Evolutionary conservation across 2,113 vertebrate species (phyloP), one percentile per base, ranked within the genome.

Genomic region (Megaceryle torquata): DNA sequence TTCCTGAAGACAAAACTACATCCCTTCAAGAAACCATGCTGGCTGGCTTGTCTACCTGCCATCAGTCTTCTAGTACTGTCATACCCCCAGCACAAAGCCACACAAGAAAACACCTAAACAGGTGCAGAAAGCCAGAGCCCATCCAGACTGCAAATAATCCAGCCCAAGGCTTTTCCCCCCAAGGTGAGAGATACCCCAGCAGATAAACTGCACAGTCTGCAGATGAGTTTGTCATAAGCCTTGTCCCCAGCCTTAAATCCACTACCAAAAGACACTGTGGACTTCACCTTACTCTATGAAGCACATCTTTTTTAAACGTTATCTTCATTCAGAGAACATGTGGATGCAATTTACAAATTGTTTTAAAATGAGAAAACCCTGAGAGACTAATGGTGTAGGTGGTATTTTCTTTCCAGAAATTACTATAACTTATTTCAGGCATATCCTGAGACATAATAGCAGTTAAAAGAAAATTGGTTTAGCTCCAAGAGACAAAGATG

Each of bases 331-430:
- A 46, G 48, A 50, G 26, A 84, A 82, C 74, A 86, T 35, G 48
- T 89, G 89, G 86, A 89, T 10, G 10, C 39, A 4, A 91, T 94
- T 74, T 91, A 50, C 44, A 88, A 93, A 67, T 67, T 41, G 41
- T 77, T 95, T 90, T 59, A 82, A 82, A 91, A 69, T 63, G 77
- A 85, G 44, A 82, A 95, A 93, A 54, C 22, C 56, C 54, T 70
- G 63, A 91, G 67, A 95, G 57, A 35, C 16, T 89, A 77, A 57
- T 43, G 28, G 25, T 61, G 35, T 56, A 69, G 28, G 63, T 91
- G 46, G 63, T 51, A 61, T 89, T 93, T 80, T 88, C 13, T 76
- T 89, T 88, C 82, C 79, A 95, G 60, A 83, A 95, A 87, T 86
- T 80, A 67, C 67, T 91, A 31, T 87, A 77, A 80, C 37, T 86